Evolutionary conservation across 2,888 invertebrate species (phyloP), one percentile per base, ranked within the genome.

Genomic region (Torymus auratus): DNA sequence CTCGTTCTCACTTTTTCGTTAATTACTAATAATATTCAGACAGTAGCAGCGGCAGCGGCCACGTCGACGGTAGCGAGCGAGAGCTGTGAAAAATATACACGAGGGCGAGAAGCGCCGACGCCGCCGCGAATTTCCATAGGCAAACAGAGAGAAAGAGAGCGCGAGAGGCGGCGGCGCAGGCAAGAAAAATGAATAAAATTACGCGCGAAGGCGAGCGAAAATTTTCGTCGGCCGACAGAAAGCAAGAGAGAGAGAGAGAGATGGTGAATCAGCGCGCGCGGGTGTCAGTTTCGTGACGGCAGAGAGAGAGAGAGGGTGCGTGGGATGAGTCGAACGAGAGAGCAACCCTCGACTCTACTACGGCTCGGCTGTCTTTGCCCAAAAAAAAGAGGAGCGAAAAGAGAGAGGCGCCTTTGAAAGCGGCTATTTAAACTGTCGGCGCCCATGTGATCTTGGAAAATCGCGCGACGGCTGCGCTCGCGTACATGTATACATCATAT

Each of bases 11-110:
- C 28, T 84, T 83, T 84, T 84, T 82, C 84, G 84, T 85, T 85
- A 86, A 90, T 90, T 89, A 90, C 89, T 90, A 90, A 90, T 90
- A 90, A 90, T 90, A 90, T 90, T 90, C 90, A 89, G 89, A 86
- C 87, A 83, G 75, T 4, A 28, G 28, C 28, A 28, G 28, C 3
- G 3, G 28, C 28, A 28, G 28, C 28, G 3, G 28, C 28, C 0
- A 0, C 7, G 28, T 2, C 7, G 3, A 7, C 7, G 7, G 28
- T 2, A 17, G 72, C 15, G 20, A 68, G 41, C 68, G 68, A 61
- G 72, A 68, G 70, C 41, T 70, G 78, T 28, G 84, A 85, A 85
- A 87, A 86, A 86, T 86, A 84, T 86, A 86, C 86, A 83, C 80
- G 83, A 60, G 50, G 58, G 69, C 41, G 80, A 81, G 83, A 52